phyloP scores from a whole-genome alignment of 2,888 invertebrate species.

The Hyalella azteca region DNA sequence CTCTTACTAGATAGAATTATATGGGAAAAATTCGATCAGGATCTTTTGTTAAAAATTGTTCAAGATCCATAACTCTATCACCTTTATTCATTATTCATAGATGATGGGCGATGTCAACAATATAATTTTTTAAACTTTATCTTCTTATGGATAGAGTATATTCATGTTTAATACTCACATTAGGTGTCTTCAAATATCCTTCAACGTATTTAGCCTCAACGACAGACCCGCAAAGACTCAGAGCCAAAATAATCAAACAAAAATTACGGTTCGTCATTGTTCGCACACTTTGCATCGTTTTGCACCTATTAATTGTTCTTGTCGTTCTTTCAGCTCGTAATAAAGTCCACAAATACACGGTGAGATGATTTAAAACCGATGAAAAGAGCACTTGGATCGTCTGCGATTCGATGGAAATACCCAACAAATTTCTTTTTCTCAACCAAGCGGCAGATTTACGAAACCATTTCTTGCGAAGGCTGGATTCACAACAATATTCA shows the following conservation, averaged over 20 bases:
- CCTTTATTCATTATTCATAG: background rate
- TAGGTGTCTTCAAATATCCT: conserved; percentile 43
- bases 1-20: background rate
- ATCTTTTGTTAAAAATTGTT: background rate
- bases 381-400: background rate
- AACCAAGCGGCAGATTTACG: too few relatives aligned
- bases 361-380: background rate
- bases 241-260: background rate
- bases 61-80: background rate
- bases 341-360: too few relatives aligned
- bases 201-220: conserved; percentile 41
- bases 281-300: too few relatives aligned
- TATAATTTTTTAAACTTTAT: background rate
- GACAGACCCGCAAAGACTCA: background rate
- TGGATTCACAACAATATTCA: too few relatives aligned
- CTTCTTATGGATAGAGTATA: background rate
- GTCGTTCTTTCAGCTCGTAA: too few relatives aligned
- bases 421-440: too few relatives aligned
- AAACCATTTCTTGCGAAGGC: too few relatives aligned
- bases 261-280: too few relatives aligned
- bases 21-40: background rate
- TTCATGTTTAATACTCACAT: conserved; percentile 43
- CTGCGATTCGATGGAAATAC: background rate
- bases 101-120: background rate
- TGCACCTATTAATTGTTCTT: too few relatives aligned